These are phyloP conservation scores for Elephantulus edwardii DNA, from an alignment of 2,113 vertebrate genomes.

Conservation along the genomic window DNA sequence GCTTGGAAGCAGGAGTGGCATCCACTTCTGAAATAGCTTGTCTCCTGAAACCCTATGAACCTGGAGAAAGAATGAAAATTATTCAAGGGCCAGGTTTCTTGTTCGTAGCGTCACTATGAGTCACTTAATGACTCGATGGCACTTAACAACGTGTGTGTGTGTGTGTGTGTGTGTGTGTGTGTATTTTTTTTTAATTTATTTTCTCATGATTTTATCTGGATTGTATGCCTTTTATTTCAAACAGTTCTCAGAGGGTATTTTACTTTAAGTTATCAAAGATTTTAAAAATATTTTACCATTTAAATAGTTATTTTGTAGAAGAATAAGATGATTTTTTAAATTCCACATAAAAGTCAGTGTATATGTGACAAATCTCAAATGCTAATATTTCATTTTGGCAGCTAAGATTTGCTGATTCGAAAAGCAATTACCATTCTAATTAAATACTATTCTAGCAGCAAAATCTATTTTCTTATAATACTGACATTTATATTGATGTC, in stretches of 20 bases:
- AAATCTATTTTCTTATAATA: constrained; percentile 51
- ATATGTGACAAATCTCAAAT: constrained; percentile 36
- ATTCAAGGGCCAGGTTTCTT: no score
- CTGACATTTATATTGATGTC: constrained; percentile 61
- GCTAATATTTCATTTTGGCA: constrained; percentile 45
- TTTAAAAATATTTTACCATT: not conserved
- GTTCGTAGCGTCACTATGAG: no score
- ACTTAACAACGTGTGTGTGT: no score
- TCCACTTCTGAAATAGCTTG: no score
- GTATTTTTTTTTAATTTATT: no score
- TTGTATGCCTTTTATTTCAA: not conserved
- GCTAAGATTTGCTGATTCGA: constrained; percentile 55
- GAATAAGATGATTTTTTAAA: not conserved
- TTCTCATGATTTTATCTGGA: no score
- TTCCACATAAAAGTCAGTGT: not conserved
- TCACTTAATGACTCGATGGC: no score
- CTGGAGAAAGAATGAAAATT: no score
- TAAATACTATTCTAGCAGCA: constrained; percentile 46
- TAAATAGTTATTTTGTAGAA: constrained; percentile 1
- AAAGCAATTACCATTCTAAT: constrained; percentile 60
- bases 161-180: no score
- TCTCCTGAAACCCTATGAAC: no score
- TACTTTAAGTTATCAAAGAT: not conserved
- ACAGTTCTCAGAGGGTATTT: not conserved
- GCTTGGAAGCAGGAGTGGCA: no score